Percentiles rank a stretch among this genome's conserved stretches.
phyloP scores from a whole-genome alignment of 2,888 invertebrate genomes.

The Nycteola revayana region DNA sequence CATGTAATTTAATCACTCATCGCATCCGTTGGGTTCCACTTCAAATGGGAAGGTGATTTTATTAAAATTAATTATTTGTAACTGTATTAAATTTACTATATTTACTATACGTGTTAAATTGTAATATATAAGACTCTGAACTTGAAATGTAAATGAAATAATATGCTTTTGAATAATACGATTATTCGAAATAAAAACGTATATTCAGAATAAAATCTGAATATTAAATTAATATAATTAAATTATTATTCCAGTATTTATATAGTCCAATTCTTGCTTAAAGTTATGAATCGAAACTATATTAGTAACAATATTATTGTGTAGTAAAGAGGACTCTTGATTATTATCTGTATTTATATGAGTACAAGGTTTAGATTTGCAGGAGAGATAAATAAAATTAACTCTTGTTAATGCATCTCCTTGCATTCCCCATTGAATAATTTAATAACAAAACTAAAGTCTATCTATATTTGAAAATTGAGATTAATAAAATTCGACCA shows the following conservation, averaged over 20 bases:
- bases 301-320: slow-evolving; percentile 1
- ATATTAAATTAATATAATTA: slow-evolving; percentile 4
- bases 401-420: too few relatives aligned
- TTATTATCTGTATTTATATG: too few relatives aligned
- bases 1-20: slow-evolving; percentile 54
- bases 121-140: slow-evolving; percentile 15
- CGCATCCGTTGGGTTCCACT: slow-evolving; percentile 49
- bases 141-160: slow-evolving; percentile 17
- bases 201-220: slow-evolving; percentile 5
- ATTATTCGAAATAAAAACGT: slow-evolving; percentile 29
- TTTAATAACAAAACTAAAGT: too few relatives aligned
- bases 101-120: slow-evolving; percentile 12
- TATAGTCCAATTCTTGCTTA: slow-evolving; percentile 7
- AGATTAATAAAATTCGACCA: too few relatives aligned
- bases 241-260: too few relatives aligned
- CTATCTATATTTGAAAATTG: too few relatives aligned
- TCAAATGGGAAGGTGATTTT: slow-evolving; percentile 40
- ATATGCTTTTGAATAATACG: slow-evolving; percentile 21
- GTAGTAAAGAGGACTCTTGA: too few relatives aligned
- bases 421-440: too few relatives aligned
- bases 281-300: slow-evolving; percentile 8
- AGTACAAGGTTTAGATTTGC: too few relatives aligned
- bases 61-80: slow-evolving; percentile 22
- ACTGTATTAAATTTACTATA: slow-evolving; percentile 8
- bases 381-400: too few relatives aligned